Evolutionary conservation across 2,888 invertebrate genomes (phyloP), one percentile per base, ranked within the genome.

Genomic region (Eupithecia tripunctaria): DNA sequence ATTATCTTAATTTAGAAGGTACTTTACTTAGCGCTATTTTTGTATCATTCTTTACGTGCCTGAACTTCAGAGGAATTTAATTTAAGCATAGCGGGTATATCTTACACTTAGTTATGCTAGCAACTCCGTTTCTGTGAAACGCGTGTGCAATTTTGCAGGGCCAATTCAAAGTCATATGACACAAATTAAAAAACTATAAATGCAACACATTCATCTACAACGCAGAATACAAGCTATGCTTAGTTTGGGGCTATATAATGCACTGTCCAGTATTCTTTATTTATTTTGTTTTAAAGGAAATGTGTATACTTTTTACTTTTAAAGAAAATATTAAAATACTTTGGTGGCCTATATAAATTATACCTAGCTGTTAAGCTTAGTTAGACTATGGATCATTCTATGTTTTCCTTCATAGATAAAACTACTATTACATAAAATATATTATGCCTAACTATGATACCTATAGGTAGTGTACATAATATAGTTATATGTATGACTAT

Each of bases 1-100:
- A 73, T 73, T 69, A 71, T 43, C 66, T 63, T 68, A 64, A 73
- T 67, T 75, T 72, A 70, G 56, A 51, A 63, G 56, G 56, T 10
- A 51, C 10, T 47, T 21, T 51, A 64, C 59, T 68, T 67, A 62
- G 59, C 29, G 25, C 32, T 67, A 64, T 67, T 63, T 68, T 60
- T 71, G 64, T 68, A 36, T 41, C 56, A 38, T 68, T 14, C 15
- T 66, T 69, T 43, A 56, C 21, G 43, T 67, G 51, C 38, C 25
- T 71, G 38, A 18, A 67, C 38, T 60, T 29, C 2, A 18, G 18
- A 18, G 29, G 29, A 59, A 51, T 51, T 51, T 21, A 21, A 51
- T 51, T 51, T 25, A 18, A 8, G 1, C 15, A 29, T 29, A 27
- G 27, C 27, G 59, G 0, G 27, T 27, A 12, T 27, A 59, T 18